Evolutionary conservation across 2,888 invertebrate genomes (phyloP).

Genomic region (Griposia aprilina): DNA sequence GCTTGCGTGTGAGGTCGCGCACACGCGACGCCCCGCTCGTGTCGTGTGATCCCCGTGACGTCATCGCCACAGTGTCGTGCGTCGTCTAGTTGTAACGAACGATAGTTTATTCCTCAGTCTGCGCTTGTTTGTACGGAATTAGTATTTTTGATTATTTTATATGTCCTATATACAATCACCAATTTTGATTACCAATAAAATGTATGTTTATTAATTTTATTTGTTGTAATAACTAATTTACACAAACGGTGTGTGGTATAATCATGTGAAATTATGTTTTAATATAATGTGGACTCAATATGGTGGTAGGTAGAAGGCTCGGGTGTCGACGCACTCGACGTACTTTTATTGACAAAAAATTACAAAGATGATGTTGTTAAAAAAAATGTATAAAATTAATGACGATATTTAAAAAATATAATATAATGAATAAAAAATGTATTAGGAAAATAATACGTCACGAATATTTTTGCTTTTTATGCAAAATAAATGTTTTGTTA

Average conservation of each 20-base stretch:
- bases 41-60: constrained; percentile 13
- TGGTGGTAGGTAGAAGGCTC: constrained; percentile 61
- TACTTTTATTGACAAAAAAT: constrained; percentile 29
- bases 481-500: constrained; percentile 43
- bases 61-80: constrained; percentile 20
- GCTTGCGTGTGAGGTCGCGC: constrained; percentile 14
- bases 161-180: constrained; percentile 51
- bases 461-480: constrained; percentile 22
- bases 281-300: constrained; percentile 54
- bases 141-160: constrained; percentile 54
- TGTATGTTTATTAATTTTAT: constrained; percentile 59
- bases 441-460: constrained; percentile 35
- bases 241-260: constrained; percentile 61
- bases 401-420: constrained; percentile 53
- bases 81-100: constrained; percentile 46
- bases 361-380: constrained; percentile 17
- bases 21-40: neutral
- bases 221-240: constrained; percentile 52
- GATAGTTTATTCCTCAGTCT: constrained; percentile 60
- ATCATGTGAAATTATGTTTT: constrained; percentile 57
- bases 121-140: constrained; percentile 56
- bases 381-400: constrained; percentile 44
- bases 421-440: constrained; percentile 43
- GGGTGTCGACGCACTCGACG: constrained; percentile 59
- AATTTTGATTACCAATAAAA: constrained; percentile 61